Conservation (phyloP, 2,797 vertebrate genomes). For the Trematomus bernacchii region DNA sequence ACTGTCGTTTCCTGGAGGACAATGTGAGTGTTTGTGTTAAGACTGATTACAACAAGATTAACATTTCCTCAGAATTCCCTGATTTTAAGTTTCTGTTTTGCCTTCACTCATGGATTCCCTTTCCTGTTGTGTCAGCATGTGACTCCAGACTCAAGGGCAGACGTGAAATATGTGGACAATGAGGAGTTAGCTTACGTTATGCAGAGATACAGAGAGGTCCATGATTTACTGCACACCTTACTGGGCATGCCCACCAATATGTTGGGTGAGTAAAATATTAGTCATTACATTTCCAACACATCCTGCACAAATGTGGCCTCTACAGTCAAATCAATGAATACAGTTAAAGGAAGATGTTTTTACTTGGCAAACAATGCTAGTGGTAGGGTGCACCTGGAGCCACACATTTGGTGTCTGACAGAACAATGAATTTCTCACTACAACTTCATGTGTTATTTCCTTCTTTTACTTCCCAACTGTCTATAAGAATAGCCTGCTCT, state of each 20-base stretch:
- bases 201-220: constrained; percentile 96
- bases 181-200: constrained; percentile 96
- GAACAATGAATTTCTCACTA: neutral
- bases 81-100: neutral
- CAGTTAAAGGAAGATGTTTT: neutral
- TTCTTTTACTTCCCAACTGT: neutral
- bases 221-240: constrained; percentile 94
- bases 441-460: neutral
- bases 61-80: neutral
- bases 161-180: constrained; percentile 93
- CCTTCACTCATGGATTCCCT: neutral
- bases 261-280: constrained; percentile 87
- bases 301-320: neutral
- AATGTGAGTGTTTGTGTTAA: constrained; percentile 85
- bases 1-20: constrained; percentile 90
- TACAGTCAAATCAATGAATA: no score
- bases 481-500: neutral
- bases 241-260: constrained; percentile 98
- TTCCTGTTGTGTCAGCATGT: constrained; percentile 85
- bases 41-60: neutral
- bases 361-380: neutral
- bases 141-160: constrained; percentile 93
- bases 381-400: neutral
- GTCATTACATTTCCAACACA: neutral
- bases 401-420: neutral